Evolutionary conservation across 2,113 vertebrate genomes (phyloP).

Genomic region (Acrocephalus kingi): DNA sequence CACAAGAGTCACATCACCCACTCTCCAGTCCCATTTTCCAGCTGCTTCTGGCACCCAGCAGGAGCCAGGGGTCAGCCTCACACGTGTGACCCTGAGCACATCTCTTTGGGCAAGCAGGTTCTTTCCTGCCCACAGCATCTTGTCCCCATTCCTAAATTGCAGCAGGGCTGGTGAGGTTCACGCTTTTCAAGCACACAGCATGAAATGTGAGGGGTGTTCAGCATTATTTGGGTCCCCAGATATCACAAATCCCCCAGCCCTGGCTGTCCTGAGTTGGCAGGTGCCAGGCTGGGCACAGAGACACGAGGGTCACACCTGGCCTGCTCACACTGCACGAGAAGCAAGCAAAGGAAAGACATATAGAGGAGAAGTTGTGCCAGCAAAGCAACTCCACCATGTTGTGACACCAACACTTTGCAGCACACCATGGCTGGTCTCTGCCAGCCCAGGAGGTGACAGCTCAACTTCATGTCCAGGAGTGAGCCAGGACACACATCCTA

Average conservation of each 20-base stretch:
- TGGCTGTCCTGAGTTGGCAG: background rate
- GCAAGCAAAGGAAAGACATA: background rate
- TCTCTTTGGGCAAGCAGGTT: background rate
- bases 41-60: background rate
- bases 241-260: background rate
- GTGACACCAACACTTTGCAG: accelerated
- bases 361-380: background rate
- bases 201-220: accelerated
- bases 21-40: background rate
- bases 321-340: accelerated
- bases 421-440: accelerated
- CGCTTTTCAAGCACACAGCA: accelerated
- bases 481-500: background rate
- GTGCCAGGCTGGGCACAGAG: background rate
- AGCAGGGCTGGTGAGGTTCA: background rate
- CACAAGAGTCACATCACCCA: accelerated
- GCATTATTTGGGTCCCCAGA: accelerated
- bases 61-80: background rate
- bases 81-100: accelerated
- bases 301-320: accelerated
- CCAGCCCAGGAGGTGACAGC: background rate
- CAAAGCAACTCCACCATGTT: accelerated
- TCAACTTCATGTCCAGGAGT: accelerated
- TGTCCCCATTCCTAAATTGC: background rate
- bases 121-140: background rate